Conservation (phyloP, 2,888 invertebrate species). For the Trypoxylon attenuatum region DNA sequence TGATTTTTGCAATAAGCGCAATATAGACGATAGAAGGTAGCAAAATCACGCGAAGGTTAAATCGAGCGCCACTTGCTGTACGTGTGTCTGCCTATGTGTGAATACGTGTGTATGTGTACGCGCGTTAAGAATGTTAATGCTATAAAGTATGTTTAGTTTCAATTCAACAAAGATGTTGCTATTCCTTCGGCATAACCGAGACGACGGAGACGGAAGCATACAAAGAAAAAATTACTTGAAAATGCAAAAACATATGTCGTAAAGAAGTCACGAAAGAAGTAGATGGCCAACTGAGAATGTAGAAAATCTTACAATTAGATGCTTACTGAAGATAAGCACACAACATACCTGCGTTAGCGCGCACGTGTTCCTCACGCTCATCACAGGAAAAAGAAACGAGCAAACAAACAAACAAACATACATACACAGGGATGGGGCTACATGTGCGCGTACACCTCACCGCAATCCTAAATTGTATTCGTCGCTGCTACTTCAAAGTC, state of each 20-base stretch:
- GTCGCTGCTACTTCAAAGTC: conserved; percentile 38
- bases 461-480: conserved; percentile 39
- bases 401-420: conserved; percentile 20
- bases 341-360: too few relatives aligned
- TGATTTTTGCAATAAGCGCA: conserved; percentile 52
- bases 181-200: conserved; percentile 31
- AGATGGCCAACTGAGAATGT: conserved; percentile 15
- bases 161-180: conserved; percentile 25
- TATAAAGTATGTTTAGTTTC: conserved; percentile 11
- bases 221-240: not conserved
- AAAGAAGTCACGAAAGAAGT: conserved; percentile 12
- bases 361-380: too few relatives aligned
- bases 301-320: conserved; percentile 29
- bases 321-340: too few relatives aligned
- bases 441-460: too few relatives aligned
- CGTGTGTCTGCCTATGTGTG: conserved; percentile 9
- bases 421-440: too few relatives aligned
- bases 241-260: not conserved
- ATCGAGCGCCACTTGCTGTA: not conserved
- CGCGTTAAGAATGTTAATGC: not conserved
- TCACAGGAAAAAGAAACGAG: conserved; percentile 2
- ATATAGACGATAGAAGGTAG: conserved; percentile 37
- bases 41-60: conserved; percentile 18
- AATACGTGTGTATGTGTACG: conserved; percentile 2
- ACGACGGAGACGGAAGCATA: not conserved